Evolutionary conservation across 2,113 vertebrate genomes (phyloP).

Genomic region (Emydocephalus ijimae): DNA sequence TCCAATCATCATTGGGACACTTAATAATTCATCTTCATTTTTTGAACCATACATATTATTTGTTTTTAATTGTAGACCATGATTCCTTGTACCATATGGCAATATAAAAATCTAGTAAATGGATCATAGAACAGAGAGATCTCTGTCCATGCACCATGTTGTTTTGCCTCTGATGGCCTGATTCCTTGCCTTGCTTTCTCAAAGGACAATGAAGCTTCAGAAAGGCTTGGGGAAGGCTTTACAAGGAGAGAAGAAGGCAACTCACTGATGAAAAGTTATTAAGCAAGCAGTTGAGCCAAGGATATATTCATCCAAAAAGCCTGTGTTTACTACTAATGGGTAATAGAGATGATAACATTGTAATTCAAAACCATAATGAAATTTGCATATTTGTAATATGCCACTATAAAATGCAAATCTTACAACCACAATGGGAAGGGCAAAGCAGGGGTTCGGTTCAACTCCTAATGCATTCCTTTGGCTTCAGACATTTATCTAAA

Average conservation of each 20-base stretch:
- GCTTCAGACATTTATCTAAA: conserved; percentile 71
- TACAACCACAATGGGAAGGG: conserved; percentile 65
- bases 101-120: background rate
- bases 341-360: conserved; percentile 71
- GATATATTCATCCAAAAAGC: conserved; percentile 63
- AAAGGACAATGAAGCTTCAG: conserved; percentile 47
- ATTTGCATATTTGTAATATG: conserved; percentile 73
- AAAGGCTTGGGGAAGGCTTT: conserved; percentile 42
- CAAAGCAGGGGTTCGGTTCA: conserved; percentile 56
- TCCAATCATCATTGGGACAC: background rate
- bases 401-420: conserved; percentile 69
- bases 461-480: conserved; percentile 67
- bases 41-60: background rate
- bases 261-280: conserved; percentile 59
- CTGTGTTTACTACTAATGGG: conserved; percentile 69
- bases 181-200: background rate
- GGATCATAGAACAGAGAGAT: background rate
- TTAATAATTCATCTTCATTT: background rate
- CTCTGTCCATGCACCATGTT: background rate
- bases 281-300: conserved; percentile 61
- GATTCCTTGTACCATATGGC: background rate
- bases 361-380: conserved; percentile 70
- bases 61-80: background rate
- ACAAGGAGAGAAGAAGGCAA: conserved; percentile 65
- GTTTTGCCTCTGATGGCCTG: conserved; percentile 9